Evolutionary conservation across 2,888 invertebrate genomes (phyloP), one percentile per base, ranked within the genome.

Genomic region (Dryadula phaetusa): DNA sequence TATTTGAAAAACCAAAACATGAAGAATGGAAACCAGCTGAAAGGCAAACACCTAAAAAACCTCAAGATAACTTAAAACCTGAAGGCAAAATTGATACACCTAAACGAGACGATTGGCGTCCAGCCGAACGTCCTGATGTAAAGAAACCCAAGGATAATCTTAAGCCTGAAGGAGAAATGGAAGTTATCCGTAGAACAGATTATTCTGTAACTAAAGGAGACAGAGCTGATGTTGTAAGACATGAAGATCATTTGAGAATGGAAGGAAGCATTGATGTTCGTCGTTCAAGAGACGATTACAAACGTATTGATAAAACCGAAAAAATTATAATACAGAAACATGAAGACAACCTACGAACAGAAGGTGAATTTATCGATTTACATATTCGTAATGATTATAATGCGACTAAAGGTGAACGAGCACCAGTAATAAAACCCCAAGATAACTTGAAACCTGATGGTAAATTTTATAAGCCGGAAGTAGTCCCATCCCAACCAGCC

Each of bases 181-280:
- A 81, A 78, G 83, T 84, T 74, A 79, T 79, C 74, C 88, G 82
- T 77, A 86, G 87, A 76, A 87, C 82, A 71, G 93, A 81, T 81
- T 92, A 88, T 66, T 89, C 89, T 16, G 90, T 93, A 5, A 91
- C 93, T 22, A 88, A 88, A 63, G 95, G 94, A 7, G 95, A 96
- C 78, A 87, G 95, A 64, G 93, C 94, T 1, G 94, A 95, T 66
- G 83, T 95, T 1, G 93, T 94, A 2, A 93, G 82, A 77, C 95
- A 94, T 72, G 94, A 95, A 82, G 96, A 96, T 80, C 95, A 96
- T 79, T 84, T 96, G 2, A 94, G 92, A 79, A 94, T 96, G 93
- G 95, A 95, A 82, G 96, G 96, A 1, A 93, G 89, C 60, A 93
- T 94, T 62, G 92, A 93, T 71, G 79, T 86, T 10, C 89, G 86